Evolutionary conservation across 2,797 vertebrate species (phyloP), one percentile per base, ranked within the genome.

Genomic region (Macropodus opercularis): DNA sequence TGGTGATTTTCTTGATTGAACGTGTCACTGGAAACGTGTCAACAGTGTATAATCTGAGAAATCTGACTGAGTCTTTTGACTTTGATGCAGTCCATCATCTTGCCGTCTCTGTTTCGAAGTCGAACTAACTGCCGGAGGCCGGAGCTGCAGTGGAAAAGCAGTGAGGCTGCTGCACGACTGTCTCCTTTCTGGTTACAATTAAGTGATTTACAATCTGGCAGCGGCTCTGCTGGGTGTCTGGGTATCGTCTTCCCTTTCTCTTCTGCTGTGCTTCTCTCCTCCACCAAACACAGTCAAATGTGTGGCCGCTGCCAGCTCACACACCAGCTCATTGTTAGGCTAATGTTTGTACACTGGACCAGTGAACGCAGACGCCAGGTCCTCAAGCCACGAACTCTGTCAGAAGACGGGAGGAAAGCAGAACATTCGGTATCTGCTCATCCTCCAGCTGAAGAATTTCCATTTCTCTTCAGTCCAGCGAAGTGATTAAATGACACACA

Each of bases 141-240:
- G 60, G 59, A 50, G 75, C 68, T 68, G 39, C 69, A 64, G 64
- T 82, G 75, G 70, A 83, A 85, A 83, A 72, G 72, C 55, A 10
- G 22, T 1, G 23, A 61, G 44, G 57, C 58, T 19, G 49, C 26
- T 65, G 38, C 42, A 71, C 54, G 36, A 50, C 27, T 17, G 10
- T 56, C 56, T 73, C 38, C 41, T 68, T 76, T 85, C 79, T 89
- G 80, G 59, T 81, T 78, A 54, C 72, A 81, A 74, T 85, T 82
- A 86, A 65, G 53, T 81, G 59, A 82, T 84, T 86, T 84, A 83
- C 73, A 72, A 75, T 80, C 64, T 87, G 77, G 72, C 81, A 3
- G 63, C 31, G 67, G 17, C 60, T 63, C 62, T 34, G 58, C 57
- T 56, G 59, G 57, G 72, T 72, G 61, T 82, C 52, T 72, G 72